Percentiles rank a stretch among this genome's conserved stretches.
These are phyloP conservation scores for Hydrochoerus hydrochaeris DNA, from an alignment of 2,113 vertebrate species.

Conservation along the genomic window DNA sequence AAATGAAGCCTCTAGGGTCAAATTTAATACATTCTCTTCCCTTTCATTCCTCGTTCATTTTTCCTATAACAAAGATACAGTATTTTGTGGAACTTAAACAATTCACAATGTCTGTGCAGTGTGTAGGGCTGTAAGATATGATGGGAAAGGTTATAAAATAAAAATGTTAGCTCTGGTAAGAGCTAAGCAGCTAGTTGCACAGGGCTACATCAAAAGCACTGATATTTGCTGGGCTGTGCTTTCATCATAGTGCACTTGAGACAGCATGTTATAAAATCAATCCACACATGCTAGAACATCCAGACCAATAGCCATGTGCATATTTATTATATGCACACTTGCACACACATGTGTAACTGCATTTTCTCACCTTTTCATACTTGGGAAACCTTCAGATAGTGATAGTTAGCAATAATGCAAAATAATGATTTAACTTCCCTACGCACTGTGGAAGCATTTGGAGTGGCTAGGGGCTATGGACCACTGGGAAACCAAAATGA, in stretches of 20 bases:
- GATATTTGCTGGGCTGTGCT: not conserved
- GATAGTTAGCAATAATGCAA: not conserved
- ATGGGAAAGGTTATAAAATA: not conserved
- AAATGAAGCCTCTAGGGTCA: constrained; percentile 61
- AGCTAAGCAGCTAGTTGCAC: not conserved
- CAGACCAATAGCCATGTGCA: accelerated
- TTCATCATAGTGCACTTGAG: not conserved
- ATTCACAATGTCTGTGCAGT: not conserved
- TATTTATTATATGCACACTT: accelerated
- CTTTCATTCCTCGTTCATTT: constrained; percentile 25
- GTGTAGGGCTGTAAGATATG: not conserved
- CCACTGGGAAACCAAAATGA: not conserved
- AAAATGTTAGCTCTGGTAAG: not conserved
- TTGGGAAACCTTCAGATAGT: not conserved
- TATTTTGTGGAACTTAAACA: not conserved
- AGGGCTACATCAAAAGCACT: too few species aligned
- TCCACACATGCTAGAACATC: not conserved
- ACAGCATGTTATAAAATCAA: not conserved
- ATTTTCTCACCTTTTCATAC: not conserved
- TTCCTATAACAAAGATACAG: constrained; percentile 9
- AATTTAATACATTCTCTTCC: constrained; percentile 48
- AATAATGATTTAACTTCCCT: not conserved
- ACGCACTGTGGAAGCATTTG: not conserved
- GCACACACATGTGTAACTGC: not conserved
- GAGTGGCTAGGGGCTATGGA: not conserved